Percentiles rank a stretch among this genome's conserved stretches.
Conservation (phyloP, 2,797 vertebrate genomes). For the Mormyrus hasselquistii region DNA sequence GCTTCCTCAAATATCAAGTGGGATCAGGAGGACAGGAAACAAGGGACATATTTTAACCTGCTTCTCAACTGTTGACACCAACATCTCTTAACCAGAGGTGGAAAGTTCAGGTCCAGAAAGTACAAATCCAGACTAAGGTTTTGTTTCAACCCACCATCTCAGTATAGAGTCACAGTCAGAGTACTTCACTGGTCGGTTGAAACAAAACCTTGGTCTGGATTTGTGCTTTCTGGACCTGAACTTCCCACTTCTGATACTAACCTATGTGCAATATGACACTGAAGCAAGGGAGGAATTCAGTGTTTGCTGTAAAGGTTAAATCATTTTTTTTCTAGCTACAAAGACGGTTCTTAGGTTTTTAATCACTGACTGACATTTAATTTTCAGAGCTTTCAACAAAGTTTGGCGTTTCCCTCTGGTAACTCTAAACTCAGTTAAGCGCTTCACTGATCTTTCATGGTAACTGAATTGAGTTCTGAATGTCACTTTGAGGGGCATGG, state of each 20-base stretch:
- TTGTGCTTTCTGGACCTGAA: neutral
- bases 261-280: constrained; percentile 56
- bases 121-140: neutral
- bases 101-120: neutral
- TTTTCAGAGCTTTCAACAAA: neutral
- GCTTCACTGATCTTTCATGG: neutral
- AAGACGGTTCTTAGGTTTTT: neutral
- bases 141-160: neutral
- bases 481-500: neutral
- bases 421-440: neutral
- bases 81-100: constrained; percentile 48
- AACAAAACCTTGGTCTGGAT: neutral
- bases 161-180: neutral
- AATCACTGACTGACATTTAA: neutral
- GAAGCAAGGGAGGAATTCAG: constrained; percentile 38
- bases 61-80: neutral
- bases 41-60: neutral
- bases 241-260: constrained; percentile 49
- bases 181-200: neutral
- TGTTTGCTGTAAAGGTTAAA: neutral
- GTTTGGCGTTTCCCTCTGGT: neutral
- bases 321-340: too few species aligned
- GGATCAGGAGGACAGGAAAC: constrained; percentile 8
- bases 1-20: constrained; percentile 12
- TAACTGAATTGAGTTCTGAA: neutral